Evolutionary conservation across 2,797 vertebrate species (phyloP).

Genomic region (Tokudaia tokunoshimensis): DNA sequence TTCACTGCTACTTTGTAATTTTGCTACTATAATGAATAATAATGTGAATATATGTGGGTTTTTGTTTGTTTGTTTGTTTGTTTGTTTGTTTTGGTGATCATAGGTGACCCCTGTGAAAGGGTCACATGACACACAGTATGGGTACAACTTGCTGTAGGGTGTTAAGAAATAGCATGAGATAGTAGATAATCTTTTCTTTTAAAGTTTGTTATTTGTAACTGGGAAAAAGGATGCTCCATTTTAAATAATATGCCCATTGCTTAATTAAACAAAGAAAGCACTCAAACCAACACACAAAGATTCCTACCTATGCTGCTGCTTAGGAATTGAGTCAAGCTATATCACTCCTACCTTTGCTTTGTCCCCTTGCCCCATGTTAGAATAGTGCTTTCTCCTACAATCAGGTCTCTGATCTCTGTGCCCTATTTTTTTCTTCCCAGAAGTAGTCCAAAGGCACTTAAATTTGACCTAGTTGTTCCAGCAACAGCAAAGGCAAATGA

Average conservation of each 20-base stretch:
- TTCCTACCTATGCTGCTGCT: neutral
- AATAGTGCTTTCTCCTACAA: accelerated
- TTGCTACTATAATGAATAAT: neutral
- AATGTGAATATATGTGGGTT: no score
- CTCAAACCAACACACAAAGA: neutral
- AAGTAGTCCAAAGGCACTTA: accelerated
- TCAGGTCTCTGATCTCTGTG: neutral
- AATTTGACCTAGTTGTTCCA: accelerated
- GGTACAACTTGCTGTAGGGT: neutral
- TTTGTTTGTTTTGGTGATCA: neutral
- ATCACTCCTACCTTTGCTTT: no score
- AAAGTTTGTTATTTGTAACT: neutral
- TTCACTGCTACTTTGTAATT: neutral
- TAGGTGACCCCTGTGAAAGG: neutral
- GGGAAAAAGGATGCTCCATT: neutral
- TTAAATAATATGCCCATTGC: neutral
- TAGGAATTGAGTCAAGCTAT: neutral
- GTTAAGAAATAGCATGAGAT: neutral
- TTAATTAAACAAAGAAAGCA: conserved; percentile 12
- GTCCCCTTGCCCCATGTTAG: neutral
- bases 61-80: neutral
- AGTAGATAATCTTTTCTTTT: neutral
- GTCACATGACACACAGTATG: neutral
- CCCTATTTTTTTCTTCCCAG: conserved; percentile 10
- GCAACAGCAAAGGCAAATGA: accelerated